A percentile compares a stretch with the other conserved stretches of the same genome.
Evolutionary conservation across 2,113 vertebrate genomes (phyloP).

Genomic region (Myotis lucifugus): DNA sequence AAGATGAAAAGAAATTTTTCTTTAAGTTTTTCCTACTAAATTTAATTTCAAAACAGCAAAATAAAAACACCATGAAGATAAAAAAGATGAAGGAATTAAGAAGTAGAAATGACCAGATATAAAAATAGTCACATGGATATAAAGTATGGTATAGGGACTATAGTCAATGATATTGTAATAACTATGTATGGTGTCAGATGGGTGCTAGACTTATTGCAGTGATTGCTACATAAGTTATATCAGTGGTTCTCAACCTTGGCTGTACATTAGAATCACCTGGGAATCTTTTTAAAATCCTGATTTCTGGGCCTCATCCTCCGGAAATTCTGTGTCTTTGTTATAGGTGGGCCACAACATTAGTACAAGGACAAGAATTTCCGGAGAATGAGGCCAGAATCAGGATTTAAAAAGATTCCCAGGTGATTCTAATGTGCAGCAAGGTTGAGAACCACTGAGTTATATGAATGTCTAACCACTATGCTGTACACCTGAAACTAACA

Average conservation of each 20-base stretch:
- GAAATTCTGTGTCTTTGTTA: too few relatives aligned
- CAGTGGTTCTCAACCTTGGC: too few relatives aligned
- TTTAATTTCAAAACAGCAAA: constrained; percentile 11
- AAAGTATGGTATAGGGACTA: not conserved
- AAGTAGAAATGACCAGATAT: not conserved
- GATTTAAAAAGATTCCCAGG: too few relatives aligned
- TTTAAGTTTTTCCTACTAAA: not conserved
- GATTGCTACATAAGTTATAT: not conserved
- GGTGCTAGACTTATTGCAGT: not conserved
- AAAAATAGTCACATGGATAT: not conserved
- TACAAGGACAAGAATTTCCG: too few relatives aligned
- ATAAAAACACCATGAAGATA: not conserved
- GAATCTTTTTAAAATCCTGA: too few relatives aligned
- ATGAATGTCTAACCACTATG: not conserved
- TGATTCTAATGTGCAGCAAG: too few relatives aligned
- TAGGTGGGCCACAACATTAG: too few relatives aligned
- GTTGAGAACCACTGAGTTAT: too few relatives aligned
- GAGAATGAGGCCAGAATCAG: too few relatives aligned
- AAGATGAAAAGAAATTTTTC: not conserved
- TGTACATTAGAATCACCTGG: too few relatives aligned
- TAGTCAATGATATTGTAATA: not conserved
- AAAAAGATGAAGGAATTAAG: not conserved
- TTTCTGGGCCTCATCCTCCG: too few relatives aligned
- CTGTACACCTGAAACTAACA: not conserved
- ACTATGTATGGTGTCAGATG: not conserved